A percentile compares a stretch with the other conserved stretches of the same genome.
phyloP scores from a whole-genome alignment of 2,888 invertebrate genomes.

The Drosophila histrio region DNA sequence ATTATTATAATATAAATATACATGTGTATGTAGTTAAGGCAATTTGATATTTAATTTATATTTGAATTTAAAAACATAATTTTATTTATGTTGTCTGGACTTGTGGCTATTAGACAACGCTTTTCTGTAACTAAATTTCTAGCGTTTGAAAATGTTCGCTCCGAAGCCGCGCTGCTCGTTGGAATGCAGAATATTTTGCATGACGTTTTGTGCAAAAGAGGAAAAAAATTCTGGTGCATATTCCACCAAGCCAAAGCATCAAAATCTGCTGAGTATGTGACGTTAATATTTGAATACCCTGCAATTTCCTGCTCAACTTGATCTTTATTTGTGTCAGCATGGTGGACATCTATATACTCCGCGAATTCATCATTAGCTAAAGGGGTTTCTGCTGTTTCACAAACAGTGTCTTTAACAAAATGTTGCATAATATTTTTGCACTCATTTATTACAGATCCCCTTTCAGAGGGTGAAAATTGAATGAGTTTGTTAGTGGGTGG shows the following conservation, averaged over 20 bases:
- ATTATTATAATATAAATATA: neutral
- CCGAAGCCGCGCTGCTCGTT: conserved; percentile 9
- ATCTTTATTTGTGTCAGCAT: neutral
- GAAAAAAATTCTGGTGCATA: conserved; percentile 14
- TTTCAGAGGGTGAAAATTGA: neutral
- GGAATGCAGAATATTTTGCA: conserved; percentile 18
- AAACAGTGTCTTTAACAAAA: neutral
- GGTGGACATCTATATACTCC: neutral
- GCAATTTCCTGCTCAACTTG: neutral
- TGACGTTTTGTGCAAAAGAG: conserved; percentile 11
- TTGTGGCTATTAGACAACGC: neutral
- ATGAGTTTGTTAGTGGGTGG: conserved; percentile 8
- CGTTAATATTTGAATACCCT: neutral
- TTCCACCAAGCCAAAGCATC: conserved; percentile 16
- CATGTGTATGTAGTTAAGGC: neutral
- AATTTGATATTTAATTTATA: too few relatives aligned
- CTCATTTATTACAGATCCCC: neutral
- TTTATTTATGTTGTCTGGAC: neutral
- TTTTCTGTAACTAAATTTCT: conserved; percentile 1
- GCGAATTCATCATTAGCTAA: conserved; percentile 1
- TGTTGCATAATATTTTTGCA: neutral
- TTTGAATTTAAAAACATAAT: neutral
- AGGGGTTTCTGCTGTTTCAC: neutral
- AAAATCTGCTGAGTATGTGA: conserved; percentile 10
- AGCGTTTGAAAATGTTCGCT: neutral